Evolutionary conservation across 2,888 invertebrate genomes (phyloP).

Genomic region (Aporophyla lueneburgensis): DNA sequence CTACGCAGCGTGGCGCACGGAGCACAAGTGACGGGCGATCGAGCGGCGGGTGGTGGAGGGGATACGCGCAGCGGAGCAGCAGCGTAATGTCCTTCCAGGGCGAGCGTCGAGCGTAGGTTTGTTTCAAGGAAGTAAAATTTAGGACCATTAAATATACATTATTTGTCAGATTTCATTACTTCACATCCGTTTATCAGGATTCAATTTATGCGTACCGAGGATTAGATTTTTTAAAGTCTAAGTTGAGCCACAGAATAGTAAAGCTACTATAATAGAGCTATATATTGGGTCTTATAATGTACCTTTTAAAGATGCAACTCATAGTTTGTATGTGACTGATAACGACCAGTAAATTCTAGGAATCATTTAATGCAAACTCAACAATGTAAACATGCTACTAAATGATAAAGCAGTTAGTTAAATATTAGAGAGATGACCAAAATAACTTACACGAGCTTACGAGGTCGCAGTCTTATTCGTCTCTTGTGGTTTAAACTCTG

Average conservation of each 20-base stretch:
- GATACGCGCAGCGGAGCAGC: too few species aligned
- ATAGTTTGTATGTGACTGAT: neutral
- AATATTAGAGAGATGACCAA: conserved; percentile 21
- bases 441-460: conserved; percentile 28
- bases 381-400: conserved; percentile 13
- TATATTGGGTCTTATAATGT: neutral
- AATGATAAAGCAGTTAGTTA: conserved; percentile 22
- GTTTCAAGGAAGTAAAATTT: conserved; percentile 36
- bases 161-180: conserved; percentile 36
- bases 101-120: too few species aligned
- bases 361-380: neutral
- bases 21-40: too few species aligned
- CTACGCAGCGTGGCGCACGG: too few species aligned
- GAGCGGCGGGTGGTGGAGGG: too few species aligned
- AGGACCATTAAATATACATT: conserved; percentile 25
- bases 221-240: neutral
- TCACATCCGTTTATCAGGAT: conserved; percentile 15
- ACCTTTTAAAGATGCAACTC: neutral
- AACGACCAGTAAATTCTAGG: neutral
- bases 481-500: conserved; percentile 46
- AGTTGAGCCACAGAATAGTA: too few species aligned
- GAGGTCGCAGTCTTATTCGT: conserved; percentile 37
- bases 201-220: conserved; percentile 3
- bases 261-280: neutral
- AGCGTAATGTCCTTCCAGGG: too few species aligned